A percentile compares a stretch with the other conserved stretches of the same genome.
These are phyloP conservation scores for Campoplex capitator DNA, from an alignment of 2,888 invertebrate genomes.

Conservation along the genomic window DNA sequence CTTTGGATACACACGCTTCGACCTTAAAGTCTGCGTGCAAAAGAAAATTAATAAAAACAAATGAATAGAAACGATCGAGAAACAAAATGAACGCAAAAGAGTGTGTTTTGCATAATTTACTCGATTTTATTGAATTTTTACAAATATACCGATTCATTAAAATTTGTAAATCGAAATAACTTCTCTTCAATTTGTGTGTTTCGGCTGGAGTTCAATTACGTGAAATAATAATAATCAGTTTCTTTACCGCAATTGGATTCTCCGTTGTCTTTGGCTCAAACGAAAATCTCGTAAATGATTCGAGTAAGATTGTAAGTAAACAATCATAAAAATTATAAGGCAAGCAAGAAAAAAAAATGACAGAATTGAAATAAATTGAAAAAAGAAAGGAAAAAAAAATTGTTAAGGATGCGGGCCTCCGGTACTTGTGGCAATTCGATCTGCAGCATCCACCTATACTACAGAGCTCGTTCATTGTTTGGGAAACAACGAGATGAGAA, in stretches of 20 bases:
- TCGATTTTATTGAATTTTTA: not conserved
- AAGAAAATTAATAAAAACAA: conserved; percentile 27
- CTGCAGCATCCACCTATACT: not conserved
- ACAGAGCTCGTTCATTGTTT: conserved; percentile 52
- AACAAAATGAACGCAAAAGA: not conserved
- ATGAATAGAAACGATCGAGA: conserved; percentile 4
- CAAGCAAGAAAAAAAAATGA: not conserved
- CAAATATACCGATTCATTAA: not conserved
- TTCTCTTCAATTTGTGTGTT: not conserved
- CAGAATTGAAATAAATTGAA: not conserved
- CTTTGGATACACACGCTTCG: conserved; percentile 48
- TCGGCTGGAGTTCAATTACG: too few relatives aligned
- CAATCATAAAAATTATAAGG: not conserved
- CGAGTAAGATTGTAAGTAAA: not conserved
- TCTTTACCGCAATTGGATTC: not conserved
- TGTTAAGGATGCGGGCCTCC: conserved; percentile 60
- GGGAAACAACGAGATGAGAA: conserved; percentile 54
- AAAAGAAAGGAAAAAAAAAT: not conserved
- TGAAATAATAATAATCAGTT: not conserved
- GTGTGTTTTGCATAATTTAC: not conserved
- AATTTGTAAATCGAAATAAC: not conserved
- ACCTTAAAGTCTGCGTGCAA: conserved; percentile 8
- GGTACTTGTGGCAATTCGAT: conserved; percentile 44
- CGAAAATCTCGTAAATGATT: not conserved
- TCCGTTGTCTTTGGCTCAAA: not conserved